A percentile compares a stretch with the other conserved stretches of the same genome.
Evolutionary conservation across 2,888 invertebrate genomes (phyloP).

Genomic region (Hypomecis atomaria): DNA sequence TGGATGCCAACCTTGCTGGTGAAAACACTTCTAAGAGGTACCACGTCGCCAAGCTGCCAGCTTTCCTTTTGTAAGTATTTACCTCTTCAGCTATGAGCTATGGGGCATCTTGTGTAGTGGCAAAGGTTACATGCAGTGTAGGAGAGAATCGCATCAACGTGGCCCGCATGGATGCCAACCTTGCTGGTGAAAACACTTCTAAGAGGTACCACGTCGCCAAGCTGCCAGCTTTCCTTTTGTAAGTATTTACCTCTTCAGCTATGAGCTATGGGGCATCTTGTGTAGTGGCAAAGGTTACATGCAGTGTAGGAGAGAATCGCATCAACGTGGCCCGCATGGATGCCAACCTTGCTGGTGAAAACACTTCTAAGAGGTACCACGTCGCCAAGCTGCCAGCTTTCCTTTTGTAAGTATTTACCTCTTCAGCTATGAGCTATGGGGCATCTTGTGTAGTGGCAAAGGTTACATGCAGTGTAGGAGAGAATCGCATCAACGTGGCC

Average conservation of each 20-base stretch:
- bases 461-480: constrained; percentile 93
- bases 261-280: constrained; percentile 92
- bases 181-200: constrained; percentile 89
- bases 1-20: constrained; percentile 89
- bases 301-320: constrained; percentile 91
- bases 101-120: constrained; percentile 93
- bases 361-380: constrained; percentile 90
- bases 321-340: constrained; percentile 92
- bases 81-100: constrained; percentile 90
- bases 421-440: constrained; percentile 90
- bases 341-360: constrained; percentile 87
- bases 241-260: constrained; percentile 87
- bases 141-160: constrained; percentile 91
- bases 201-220: constrained; percentile 89
- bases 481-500: constrained; percentile 89
- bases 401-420: constrained; percentile 89
- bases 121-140: constrained; percentile 92
- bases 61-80: constrained; percentile 90
- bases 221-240: constrained; percentile 92
- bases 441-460: constrained; percentile 92
- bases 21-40: constrained; percentile 90
- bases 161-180: constrained; percentile 89
- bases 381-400: constrained; percentile 90
- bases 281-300: constrained; percentile 91
- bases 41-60: constrained; percentile 88